These are phyloP conservation scores for Nettapus auritus DNA, from an alignment of 2,113 vertebrate genomes.

Conservation along the genomic window DNA sequence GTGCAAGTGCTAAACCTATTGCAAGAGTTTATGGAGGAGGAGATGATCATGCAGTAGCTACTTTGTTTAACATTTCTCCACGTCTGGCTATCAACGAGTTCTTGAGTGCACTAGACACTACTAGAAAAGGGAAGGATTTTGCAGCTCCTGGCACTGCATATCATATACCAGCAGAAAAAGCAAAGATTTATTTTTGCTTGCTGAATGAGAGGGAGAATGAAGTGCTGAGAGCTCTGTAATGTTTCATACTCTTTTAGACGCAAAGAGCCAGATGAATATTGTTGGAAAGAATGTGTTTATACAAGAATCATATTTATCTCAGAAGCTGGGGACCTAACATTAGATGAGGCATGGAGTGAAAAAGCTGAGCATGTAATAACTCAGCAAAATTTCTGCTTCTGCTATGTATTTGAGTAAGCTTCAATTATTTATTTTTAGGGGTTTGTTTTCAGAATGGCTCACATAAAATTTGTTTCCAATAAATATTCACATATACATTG, in stretches of 20 bases:
- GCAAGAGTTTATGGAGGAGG: neutral
- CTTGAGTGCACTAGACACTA: conserved; percentile 55
- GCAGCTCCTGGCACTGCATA: conserved; percentile 63
- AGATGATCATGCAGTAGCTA: conserved; percentile 36
- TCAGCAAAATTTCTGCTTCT: conserved; percentile 58
- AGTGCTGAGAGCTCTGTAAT: conserved; percentile 64
- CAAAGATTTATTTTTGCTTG: conserved; percentile 74
- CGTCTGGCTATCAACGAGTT: neutral
- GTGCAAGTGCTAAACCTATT: neutral
- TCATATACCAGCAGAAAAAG: conserved; percentile 47
- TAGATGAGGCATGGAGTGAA: neutral
- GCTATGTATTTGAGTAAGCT: neutral
- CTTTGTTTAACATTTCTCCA: conserved; percentile 60
- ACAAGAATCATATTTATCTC: conserved; percentile 53
- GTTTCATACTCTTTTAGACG: conserved; percentile 46
- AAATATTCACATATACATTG: neutral
- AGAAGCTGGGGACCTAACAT: conserved; percentile 29
- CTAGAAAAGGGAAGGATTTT: conserved; percentile 83
- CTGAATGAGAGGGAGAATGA: conserved; percentile 66
- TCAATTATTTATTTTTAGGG: neutral
- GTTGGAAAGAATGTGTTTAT: conserved; percentile 77
- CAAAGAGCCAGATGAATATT: conserved; percentile 63
- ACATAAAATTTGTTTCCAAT: neutral
- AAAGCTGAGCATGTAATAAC: conserved; percentile 56
- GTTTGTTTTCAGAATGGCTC: neutral